Evolutionary conservation across 2,888 invertebrate genomes (phyloP).

Genomic region (Metallyticus violacea): DNA sequence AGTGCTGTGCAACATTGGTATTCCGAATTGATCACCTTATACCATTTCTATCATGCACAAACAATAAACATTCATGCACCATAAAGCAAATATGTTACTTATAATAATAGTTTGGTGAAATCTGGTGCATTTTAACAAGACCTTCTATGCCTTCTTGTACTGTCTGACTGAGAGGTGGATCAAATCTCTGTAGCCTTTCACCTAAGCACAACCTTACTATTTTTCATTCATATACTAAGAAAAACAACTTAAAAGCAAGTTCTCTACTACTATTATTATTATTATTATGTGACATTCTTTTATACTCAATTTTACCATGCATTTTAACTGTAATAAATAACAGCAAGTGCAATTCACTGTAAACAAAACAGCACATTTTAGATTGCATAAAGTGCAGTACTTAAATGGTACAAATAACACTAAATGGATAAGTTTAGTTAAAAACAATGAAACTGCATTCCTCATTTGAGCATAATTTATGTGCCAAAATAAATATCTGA

Average conservation of each 20-base stretch:
- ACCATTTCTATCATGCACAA: background rate
- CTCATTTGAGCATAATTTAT: background rate
- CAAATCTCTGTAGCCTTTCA: no score
- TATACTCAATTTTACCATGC: background rate
- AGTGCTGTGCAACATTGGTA: no score
- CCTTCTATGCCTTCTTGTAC: background rate
- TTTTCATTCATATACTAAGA: background rate
- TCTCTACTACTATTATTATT: background rate
- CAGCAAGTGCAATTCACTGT: background rate
- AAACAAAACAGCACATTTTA: background rate
- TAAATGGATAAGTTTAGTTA: background rate
- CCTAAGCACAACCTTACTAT: background rate
- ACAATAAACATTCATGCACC: background rate
- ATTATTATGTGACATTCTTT: background rate
- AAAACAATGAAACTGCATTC: background rate
- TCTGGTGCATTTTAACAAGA: background rate
- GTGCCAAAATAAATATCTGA: background rate
- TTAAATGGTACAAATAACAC: background rate
- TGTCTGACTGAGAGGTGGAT: no score
- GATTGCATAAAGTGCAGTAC: background rate
- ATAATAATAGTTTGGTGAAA: background rate
- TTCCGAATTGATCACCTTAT: no score
- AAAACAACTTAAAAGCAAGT: background rate
- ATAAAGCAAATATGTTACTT: background rate
- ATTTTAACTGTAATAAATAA: background rate